Conservation (phyloP, 2,888 invertebrate genomes). For the Coelopa pilipes region DNA sequence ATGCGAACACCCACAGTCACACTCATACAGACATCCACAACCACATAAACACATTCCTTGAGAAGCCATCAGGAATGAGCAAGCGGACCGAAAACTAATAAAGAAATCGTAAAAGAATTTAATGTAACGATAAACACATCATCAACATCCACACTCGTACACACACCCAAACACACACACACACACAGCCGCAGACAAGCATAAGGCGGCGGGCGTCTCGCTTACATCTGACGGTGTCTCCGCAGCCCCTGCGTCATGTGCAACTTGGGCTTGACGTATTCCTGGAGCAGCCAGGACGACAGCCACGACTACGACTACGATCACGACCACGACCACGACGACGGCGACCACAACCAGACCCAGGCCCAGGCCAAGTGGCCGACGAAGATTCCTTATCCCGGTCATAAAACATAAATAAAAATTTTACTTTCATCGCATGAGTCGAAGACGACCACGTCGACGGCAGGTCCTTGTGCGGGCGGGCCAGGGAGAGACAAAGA, state of each 20-base stretch:
- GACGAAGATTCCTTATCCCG: not conserved
- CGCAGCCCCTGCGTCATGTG: constrained; percentile 15
- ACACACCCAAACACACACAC: constrained; percentile 18
- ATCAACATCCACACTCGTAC: constrained; percentile 58
- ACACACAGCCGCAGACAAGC: constrained; percentile 3
- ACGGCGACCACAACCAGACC: too few species aligned
- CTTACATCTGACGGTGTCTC: constrained; percentile 14
- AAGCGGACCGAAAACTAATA: constrained; percentile 52
- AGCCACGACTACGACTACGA: constrained; percentile 2
- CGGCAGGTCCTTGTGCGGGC: not conserved
- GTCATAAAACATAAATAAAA: constrained; percentile 40
- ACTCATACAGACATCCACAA: constrained; percentile 27
- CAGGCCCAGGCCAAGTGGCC: too few species aligned
- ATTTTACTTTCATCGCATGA: constrained; percentile 34
- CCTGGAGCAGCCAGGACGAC: not conserved
- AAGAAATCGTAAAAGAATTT: constrained; percentile 63
- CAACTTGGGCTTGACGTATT: constrained; percentile 31
- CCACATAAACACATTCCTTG: not conserved
- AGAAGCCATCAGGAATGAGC: constrained; percentile 22
- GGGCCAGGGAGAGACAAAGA: not conserved
- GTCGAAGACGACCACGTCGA: not conserved
- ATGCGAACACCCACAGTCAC: constrained; percentile 35
- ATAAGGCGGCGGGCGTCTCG: not conserved
- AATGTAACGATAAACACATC: constrained; percentile 65
- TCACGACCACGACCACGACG: too few species aligned